Conservation (phyloP, 2,888 invertebrate species). For the Sisyra nigra region DNA sequence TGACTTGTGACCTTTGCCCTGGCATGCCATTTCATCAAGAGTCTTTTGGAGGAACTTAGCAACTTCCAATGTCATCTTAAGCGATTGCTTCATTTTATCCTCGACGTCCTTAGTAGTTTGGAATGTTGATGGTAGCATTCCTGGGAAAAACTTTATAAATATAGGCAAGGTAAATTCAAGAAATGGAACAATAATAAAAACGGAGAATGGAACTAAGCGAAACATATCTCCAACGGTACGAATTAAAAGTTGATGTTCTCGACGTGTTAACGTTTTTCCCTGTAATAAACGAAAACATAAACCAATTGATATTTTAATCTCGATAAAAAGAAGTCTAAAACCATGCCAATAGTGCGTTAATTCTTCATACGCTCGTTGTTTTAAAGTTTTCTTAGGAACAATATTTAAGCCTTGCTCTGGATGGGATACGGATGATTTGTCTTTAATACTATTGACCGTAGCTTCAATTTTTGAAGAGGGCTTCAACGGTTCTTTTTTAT, state of each 20-base stretch:
- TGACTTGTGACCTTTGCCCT: slow-evolving; percentile 64
- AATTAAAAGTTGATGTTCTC: slow-evolving; percentile 80
- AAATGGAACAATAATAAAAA: slow-evolving; percentile 93
- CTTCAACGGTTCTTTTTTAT: slow-evolving; percentile 32
- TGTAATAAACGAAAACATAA: slow-evolving; percentile 65
- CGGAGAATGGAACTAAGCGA: slow-evolving; percentile 91
- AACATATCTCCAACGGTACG: slow-evolving; percentile 91
- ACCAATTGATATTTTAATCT: slow-evolving; percentile 69
- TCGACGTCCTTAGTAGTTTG: slow-evolving; percentile 73
- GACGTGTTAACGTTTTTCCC: slow-evolving; percentile 67
- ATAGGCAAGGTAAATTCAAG: slow-evolving; percentile 90
- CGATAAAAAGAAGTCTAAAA: slow-evolving; percentile 81
- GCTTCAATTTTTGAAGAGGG: slow-evolving; percentile 87
- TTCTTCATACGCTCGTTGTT: slow-evolving; percentile 65
- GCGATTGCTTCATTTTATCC: slow-evolving; percentile 71
- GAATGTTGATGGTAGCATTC: slow-evolving; percentile 95
- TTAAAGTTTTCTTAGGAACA: slow-evolving; percentile 46
- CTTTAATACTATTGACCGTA: slow-evolving; percentile 71
- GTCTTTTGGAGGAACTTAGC: slow-evolving; percentile 97
- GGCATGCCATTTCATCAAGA: slow-evolving; percentile 85
- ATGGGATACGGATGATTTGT: slow-evolving; percentile 37
- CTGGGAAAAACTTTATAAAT: slow-evolving; percentile 88
- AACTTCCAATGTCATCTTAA: slow-evolving; percentile 92
- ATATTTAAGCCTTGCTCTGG: slow-evolving; percentile 16
- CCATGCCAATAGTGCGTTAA: slow-evolving; percentile 92